Base-by-base conservation (phyloP, 1,140 invertebrate genomes). In the Arctopsyche grandis region DNA sequence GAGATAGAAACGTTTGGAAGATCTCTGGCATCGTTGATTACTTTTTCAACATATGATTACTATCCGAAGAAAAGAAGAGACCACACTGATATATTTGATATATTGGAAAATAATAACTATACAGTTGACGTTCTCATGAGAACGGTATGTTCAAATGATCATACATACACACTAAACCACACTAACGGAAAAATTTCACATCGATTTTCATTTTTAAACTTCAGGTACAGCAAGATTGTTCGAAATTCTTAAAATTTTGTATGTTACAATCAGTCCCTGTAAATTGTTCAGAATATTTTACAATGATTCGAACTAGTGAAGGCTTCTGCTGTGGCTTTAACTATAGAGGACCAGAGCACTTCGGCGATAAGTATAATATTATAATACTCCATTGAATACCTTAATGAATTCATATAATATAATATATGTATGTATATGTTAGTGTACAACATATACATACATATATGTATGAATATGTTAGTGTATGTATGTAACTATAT, bases 251-350 rank as follows among this genome's bases (percentile, higher is more conserved):
- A 0, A 10, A 66, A 10, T 22, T 22, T 9, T 82, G 80, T 22
- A 43, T 56, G 10, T 78, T 79, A 22, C 58, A 79, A 69, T 21
- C 38, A 0, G 9, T 16, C 0, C 0, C 5, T 4, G 58, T 79
- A 14, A 69, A 69, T 48, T 82, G 80, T 48, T 12, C 58, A n/a
- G 10, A 77, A 16, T 66, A 29, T 58, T 82, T 82, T 22, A 12
- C 22, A 12, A 74, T 56, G 14, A 74, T 75, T 10, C 79, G 69
- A 69, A 73, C 78, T 4, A 77, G 73, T 22, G 80, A 78, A 60
- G 80, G 80, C 38, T 82, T 77, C 44, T 82, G 80, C 56, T 82
- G 80, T 46, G 58, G 75, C 24, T 82, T 79, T 44, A 79, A 82
- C 58, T 75, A 75, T 16, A 24, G 43, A 75, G 78, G 78, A 75